Base-by-base conservation (phyloP, 2,888 invertebrate genomes). In the Campoletis raptor region DNA sequence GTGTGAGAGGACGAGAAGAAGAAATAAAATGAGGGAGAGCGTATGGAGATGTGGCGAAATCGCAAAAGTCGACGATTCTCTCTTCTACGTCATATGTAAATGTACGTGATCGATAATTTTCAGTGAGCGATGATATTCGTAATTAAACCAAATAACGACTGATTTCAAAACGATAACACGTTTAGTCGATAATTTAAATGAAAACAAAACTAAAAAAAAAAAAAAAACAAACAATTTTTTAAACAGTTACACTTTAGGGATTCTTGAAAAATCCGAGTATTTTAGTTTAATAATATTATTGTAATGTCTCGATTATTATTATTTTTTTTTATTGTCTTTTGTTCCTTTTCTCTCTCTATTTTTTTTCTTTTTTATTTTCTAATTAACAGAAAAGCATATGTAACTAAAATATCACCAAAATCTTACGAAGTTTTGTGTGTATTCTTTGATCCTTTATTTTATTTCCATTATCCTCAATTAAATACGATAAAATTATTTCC, bases 91-190 rank as follows among this genome's bases (percentile, higher is more conserved):
- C 37, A 48, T 42, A 64, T 67, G 66, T 18, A 21, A 36, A 76
- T 66, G 66, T 36, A 45, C 67, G 69, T 66, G 72, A 80, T 85
- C 72, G 77, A 61, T 83, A 67, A 88, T 64, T 88, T 84, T 57
- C 79, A 88, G 84, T 81, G 81, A 88, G 84, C 85, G 85, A 88
- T 79, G 30, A 40, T 24, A 88, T 83, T 89, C 89, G 85, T 88
- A 87, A 81, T 88, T 80, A 89, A 90, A 91, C 90, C 90, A 91
- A 92, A 92, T 91, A 91, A 91, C 89, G 91, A 91, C 91, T 92
- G 91, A 91, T 90, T 91, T 90, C 82, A 88, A 88, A 85, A 88
- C 86, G 81, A 88, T 88, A 87, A 88, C 76, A 82, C 81, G 82
- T 89, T 88, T 87, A 81, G 81, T 84, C 81, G 64, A 61, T 83